These are phyloP conservation scores for Lordiphosa andalusiaca DNA, from an alignment of 2,888 invertebrate genomes.

Conservation along the genomic window DNA sequence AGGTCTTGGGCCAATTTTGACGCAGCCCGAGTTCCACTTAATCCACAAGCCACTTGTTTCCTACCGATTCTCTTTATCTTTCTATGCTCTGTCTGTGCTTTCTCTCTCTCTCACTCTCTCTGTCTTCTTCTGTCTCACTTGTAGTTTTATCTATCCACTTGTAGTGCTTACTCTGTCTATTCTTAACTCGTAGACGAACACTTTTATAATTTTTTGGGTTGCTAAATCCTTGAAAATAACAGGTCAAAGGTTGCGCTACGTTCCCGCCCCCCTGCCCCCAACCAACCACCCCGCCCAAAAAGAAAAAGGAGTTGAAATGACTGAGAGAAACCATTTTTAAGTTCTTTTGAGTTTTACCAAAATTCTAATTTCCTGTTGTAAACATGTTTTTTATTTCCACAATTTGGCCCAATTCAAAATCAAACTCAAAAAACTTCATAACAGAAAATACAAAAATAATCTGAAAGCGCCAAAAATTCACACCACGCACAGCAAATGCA, in stretches of 20 bases:
- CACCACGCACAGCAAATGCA: conserved; percentile 80
- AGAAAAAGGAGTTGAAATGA: no score
- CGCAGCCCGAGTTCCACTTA: conserved; percentile 27
- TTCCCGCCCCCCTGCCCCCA: no score
- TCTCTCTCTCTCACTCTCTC: conserved; percentile 12
- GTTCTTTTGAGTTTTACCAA: no score
- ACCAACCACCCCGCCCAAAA: no score
- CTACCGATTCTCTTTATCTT: conserved; percentile 3
- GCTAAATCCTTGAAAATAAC: no score
- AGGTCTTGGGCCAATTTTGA: no score
- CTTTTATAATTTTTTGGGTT: no score
- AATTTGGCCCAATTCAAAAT: conserved; percentile 44
- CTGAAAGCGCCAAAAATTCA: conserved; percentile 61
- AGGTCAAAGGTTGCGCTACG: no score
- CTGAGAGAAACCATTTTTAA: no score
- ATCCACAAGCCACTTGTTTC: conserved; percentile 8
- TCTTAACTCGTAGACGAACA: not conserved
- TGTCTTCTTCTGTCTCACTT: conserved; percentile 14
- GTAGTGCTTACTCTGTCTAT: conserved; percentile 37
- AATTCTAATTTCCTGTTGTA: no score
- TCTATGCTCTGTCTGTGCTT: conserved; percentile 20
- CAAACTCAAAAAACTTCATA: conserved; percentile 44
- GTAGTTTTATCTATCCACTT: conserved; percentile 37
- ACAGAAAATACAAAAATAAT: conserved; percentile 60
- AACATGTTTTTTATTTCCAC: conserved; percentile 1